phyloP scores from a whole-genome alignment of 2,797 vertebrate genomes.

The Epinephelus coioides region DNA sequence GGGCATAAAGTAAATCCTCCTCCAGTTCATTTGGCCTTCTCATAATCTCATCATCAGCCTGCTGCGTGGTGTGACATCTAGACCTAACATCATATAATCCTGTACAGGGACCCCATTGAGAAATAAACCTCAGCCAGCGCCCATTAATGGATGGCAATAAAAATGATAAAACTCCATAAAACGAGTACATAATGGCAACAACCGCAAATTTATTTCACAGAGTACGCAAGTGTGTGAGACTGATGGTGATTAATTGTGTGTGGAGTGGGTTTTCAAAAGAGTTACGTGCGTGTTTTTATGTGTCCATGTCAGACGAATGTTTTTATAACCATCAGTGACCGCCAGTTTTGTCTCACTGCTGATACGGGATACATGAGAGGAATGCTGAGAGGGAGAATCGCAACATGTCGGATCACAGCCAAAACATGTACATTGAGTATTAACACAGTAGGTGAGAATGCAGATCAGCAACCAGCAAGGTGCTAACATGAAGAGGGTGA shows the following conservation, averaged over 20 bases:
- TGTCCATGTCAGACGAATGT: slow-evolving; percentile 27
- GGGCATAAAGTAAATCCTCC: slow-evolving; percentile 37
- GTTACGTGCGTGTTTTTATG: slow-evolving; percentile 37
- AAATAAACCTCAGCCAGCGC: slow-evolving; percentile 63
- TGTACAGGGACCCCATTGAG: slow-evolving; percentile 51
- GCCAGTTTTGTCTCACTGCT: slow-evolving; percentile 46
- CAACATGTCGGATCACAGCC: slow-evolving; percentile 45
- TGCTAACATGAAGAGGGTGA: slow-evolving; percentile 47
- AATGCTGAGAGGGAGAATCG: slow-evolving; percentile 35
- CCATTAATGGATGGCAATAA: slow-evolving; percentile 66
- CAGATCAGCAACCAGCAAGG: slow-evolving; percentile 39
- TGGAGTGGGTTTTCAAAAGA: slow-evolving; percentile 19
- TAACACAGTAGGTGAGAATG: slow-evolving; percentile 58
- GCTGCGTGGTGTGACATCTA: slow-evolving; percentile 56
- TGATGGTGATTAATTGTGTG: slow-evolving; percentile 35
- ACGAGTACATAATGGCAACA: slow-evolving; percentile 60
- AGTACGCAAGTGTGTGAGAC: background rate
- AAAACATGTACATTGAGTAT: slow-evolving; percentile 47
- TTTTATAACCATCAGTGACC: slow-evolving; percentile 40
- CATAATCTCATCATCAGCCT: slow-evolving; percentile 65
- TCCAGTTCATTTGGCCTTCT: slow-evolving; percentile 53
- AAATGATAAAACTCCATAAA: slow-evolving; percentile 72
- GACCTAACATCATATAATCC: slow-evolving; percentile 74
- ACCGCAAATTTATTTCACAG: slow-evolving; percentile 57
- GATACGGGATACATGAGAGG: slow-evolving; percentile 25